Conservation (phyloP, 2,113 vertebrate species). For the Pituophis catenifer region DNA sequence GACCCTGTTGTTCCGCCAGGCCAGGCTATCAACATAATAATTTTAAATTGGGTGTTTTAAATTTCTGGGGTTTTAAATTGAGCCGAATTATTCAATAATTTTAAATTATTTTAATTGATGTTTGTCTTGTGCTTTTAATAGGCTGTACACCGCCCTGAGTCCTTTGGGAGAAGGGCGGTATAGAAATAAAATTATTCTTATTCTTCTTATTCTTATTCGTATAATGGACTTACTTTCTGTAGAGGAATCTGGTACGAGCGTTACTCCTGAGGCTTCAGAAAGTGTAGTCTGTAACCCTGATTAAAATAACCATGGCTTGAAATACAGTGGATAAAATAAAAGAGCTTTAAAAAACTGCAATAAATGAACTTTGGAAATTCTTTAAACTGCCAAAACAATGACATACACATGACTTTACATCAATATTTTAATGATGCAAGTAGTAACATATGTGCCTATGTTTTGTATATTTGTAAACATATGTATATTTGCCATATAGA, state of each 20-base stretch:
- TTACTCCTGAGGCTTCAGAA: neutral
- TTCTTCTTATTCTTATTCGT: neutral
- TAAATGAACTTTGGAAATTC: neutral
- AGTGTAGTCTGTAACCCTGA: neutral
- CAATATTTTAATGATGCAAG: neutral
- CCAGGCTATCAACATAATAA: no score
- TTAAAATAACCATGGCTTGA: neutral
- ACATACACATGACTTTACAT: neutral
- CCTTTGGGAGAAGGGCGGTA: no score
- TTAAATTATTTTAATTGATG: no score
- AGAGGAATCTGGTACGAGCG: neutral
- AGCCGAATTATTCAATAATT: no score
- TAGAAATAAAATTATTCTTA: no score
- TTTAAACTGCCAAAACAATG: neutral
- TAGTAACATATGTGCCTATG: neutral
- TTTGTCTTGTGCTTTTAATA: no score
- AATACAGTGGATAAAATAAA: neutral
- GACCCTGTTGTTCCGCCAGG: no score
- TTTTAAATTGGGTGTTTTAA: no score
- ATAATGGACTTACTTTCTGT: neutral
- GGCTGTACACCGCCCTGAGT: no score
- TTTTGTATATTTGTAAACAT: neutral
- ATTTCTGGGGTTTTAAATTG: no score
- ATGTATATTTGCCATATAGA: neutral
- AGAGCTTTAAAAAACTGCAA: neutral